A percentile compares a stretch with the other conserved stretches of the same genome.
phyloP scores from a whole-genome alignment of 1,140 invertebrate species.

The Danaus plexippus region DNA sequence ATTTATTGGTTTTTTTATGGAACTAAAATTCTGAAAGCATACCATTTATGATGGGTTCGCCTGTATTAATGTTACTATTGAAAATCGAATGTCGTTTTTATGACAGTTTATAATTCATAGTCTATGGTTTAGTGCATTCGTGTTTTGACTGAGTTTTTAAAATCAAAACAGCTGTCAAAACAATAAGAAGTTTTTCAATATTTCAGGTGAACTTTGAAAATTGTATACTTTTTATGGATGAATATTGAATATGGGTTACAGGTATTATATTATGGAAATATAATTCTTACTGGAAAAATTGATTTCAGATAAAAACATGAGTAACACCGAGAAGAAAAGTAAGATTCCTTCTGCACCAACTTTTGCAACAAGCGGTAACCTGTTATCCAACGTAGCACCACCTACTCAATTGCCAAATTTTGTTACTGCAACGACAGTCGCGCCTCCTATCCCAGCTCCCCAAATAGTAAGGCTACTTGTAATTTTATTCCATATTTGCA shows the following conservation, averaged over 20 bases:
- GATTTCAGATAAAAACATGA: constrained; percentile 37
- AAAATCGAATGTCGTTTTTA: too few relatives aligned
- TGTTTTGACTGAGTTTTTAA: constrained; percentile 6
- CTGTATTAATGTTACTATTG: too few relatives aligned
- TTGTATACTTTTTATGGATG: too few relatives aligned
- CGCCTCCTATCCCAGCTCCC: constrained; percentile 11
- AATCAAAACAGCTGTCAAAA: constrained; percentile 5
- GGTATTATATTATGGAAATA: too few relatives aligned
- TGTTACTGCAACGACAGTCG: constrained; percentile 41
- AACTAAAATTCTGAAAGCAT: too few relatives aligned
- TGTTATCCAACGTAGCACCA: constrained; percentile 73
- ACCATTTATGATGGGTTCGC: too few relatives aligned
- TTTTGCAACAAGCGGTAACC: constrained; percentile 55
- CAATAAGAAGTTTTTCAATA: not conserved
- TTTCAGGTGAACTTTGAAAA: too few relatives aligned
- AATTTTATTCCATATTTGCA: not conserved
- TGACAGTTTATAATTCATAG: not conserved
- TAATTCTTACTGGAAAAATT: not conserved
- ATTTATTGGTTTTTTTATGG: too few relatives aligned
- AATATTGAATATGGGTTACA: too few relatives aligned
- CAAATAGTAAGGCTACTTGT: constrained; percentile 20
- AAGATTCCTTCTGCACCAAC: constrained; percentile 50
- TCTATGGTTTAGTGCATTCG: constrained; percentile 1
- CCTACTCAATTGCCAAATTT: constrained; percentile 74
- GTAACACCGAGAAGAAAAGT: constrained; percentile 41